phyloP scores from a whole-genome alignment of 2,888 invertebrate genomes.

The Drosophila leonis region DNA sequence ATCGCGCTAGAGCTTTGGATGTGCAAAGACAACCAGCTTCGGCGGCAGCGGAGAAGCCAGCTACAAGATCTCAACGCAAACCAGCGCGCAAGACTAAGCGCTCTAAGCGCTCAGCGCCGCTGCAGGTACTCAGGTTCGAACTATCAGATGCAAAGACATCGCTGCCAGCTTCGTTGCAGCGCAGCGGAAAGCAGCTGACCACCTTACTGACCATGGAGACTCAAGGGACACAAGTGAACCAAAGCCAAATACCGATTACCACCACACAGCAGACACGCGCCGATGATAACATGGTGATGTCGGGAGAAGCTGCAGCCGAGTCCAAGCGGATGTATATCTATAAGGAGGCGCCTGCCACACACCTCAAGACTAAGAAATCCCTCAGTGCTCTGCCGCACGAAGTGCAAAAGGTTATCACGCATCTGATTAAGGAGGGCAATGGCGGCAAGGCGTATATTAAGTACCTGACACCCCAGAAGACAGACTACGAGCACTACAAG shows the following conservation, averaged over 20 bases:
- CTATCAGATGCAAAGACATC: conserved; percentile 83
- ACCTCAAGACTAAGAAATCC: conserved; percentile 75
- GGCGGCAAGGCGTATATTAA: conserved; percentile 79
- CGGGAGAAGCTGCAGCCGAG: conserved; percentile 59
- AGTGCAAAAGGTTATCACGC: conserved; percentile 82
- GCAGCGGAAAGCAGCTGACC: conserved; percentile 47
- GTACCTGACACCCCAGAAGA: conserved; percentile 71
- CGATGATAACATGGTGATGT: conserved; percentile 55
- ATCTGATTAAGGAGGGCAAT: conserved; percentile 73
- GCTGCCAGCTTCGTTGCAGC: conserved; percentile 49
- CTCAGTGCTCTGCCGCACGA: conserved; percentile 75
- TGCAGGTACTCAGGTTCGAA: conserved; percentile 83
- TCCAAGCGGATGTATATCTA: conserved; percentile 74
- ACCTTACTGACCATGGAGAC: conserved; percentile 59
- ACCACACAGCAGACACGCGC: conserved; percentile 11
- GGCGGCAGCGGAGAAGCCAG: neutral
- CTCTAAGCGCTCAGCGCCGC: conserved; percentile 56
- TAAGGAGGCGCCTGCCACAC: conserved; percentile 59
- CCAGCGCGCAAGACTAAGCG: conserved; percentile 55
- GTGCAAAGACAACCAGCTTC: conserved; percentile 20
- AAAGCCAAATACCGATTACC: conserved; percentile 7
- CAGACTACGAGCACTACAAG: conserved; percentile 70
- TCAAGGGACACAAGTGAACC: neutral
- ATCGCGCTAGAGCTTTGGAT: conserved; percentile 76
- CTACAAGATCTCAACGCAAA: conserved; percentile 17